Evolutionary conservation across 2,113 vertebrate species (phyloP), one percentile per base, ranked within the genome.

Genomic region (Sinocyclocheilus maitianheensis): DNA sequence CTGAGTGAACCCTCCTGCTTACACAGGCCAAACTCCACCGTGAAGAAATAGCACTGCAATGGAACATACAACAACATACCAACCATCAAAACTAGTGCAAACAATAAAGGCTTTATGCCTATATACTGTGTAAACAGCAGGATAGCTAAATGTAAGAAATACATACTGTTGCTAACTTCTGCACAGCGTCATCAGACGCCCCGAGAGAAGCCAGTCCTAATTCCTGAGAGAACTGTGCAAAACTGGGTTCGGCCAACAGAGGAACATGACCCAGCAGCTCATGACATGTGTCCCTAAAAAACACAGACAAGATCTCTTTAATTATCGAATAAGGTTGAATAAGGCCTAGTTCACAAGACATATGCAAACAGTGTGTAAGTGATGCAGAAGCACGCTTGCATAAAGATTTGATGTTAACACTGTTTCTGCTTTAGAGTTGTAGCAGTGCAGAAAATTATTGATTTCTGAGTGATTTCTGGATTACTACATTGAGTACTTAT

Each of bases 141-240:
- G 11, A 55, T 14, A 12, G 37, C 14, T 65, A 40, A 26, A n/a
- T 43, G 2, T 24, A 84, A 22, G n/a, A 53, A 65, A 34, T 2
- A 92, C 95, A 91, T 94, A 99, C 98, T 9, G 97, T 99, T 91
- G 98, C 97, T 89, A 99, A 95, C 90, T 99, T 98, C 90, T 99
- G 97, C 86, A 99, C 94, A 58, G 96, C 95, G 85, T 99, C 98
- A 74, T 99, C 98, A 26, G 98, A 97, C 63, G 97, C 97, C 40
- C 98, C 98, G 3, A 99, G 96, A 13, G 98, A 99, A 71, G 96
- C 97, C 74, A 99, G 92, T 79, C 98, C 98, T 84, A 99, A 97
- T 95, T 99, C 98, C 92, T 99, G 98, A 60, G 98, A 99, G 92
- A 99, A 99, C 60, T 99, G 98, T 77, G 98, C 98, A 90, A 99